These are phyloP conservation scores for Drosophila hydei DNA, from an alignment of 1,140 invertebrate genomes.

Conservation along the genomic window DNA sequence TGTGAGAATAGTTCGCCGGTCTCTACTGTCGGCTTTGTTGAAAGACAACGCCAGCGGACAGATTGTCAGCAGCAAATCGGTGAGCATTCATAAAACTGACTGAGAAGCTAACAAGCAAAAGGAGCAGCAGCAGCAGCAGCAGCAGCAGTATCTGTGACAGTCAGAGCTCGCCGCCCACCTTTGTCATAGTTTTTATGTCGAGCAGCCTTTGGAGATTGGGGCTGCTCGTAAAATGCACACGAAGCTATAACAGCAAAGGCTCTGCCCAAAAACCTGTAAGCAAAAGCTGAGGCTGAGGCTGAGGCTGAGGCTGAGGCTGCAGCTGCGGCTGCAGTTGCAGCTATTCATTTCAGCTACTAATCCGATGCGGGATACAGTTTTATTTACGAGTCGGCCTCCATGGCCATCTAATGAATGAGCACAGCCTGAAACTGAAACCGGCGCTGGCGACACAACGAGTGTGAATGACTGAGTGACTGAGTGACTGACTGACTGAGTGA, in stretches of 20 bases:
- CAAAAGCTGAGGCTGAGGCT: neutral
- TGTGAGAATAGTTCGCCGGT: neutral
- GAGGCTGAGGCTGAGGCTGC: neutral
- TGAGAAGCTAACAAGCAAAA: neutral
- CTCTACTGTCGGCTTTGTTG: neutral
- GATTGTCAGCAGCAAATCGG: slow-evolving; percentile 38
- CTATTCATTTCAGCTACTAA: slow-evolving; percentile 47
- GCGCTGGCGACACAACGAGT: slow-evolving; percentile 33
- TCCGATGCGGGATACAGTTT: slow-evolving; percentile 40
- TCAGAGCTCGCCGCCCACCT: slow-evolving; percentile 6
- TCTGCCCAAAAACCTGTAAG: neutral
- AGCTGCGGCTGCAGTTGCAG: slow-evolving; percentile 16
- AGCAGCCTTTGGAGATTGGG: neutral
- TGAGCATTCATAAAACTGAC: slow-evolving; percentile 26
- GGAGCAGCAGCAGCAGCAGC: neutral
- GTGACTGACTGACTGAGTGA: slow-evolving; percentile 22
- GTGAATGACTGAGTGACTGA: slow-evolving; percentile 39
- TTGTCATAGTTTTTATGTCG: slow-evolving; percentile 30
- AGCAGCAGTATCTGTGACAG: neutral
- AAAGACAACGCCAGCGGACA: slow-evolving; percentile 13
- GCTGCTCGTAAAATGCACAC: slow-evolving; percentile 36
- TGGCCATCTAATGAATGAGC: slow-evolving; percentile 47
- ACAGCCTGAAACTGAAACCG: slow-evolving; percentile 38
- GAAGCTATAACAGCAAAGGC: neutral
- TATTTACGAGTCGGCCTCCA: slow-evolving; percentile 35